Percentiles rank a stretch among this genome's conserved stretches.
phyloP scores from a whole-genome alignment of 1,140 invertebrate genomes.

The Drosophila simulans region DNA sequence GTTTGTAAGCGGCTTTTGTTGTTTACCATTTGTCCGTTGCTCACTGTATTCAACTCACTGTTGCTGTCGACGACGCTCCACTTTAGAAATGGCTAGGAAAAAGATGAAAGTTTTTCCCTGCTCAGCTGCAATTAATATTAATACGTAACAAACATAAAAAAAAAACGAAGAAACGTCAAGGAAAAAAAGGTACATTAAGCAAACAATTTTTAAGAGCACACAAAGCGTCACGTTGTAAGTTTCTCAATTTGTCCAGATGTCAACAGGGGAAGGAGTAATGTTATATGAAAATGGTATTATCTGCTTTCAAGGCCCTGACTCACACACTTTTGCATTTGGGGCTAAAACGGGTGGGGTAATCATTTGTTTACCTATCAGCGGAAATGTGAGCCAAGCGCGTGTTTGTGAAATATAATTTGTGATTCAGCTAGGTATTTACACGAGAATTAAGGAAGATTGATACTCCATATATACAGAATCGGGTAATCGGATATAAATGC shows the following conservation, averaged over 20 bases:
- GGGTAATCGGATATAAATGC: background rate
- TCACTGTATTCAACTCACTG: slow-evolving; percentile 18
- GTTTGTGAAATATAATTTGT: slow-evolving; percentile 30
- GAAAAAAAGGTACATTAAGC: slow-evolving; percentile 12
- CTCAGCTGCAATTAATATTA: slow-evolving; percentile 41
- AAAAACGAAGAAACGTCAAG: slow-evolving; percentile 2
- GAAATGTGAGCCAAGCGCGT: slow-evolving; percentile 30
- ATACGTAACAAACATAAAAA: slow-evolving; percentile 27
- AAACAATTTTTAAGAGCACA: slow-evolving; percentile 28
- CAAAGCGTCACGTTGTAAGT: background rate
- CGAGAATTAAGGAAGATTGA: slow-evolving; percentile 4
- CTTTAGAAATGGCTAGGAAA: slow-evolving; percentile 33
- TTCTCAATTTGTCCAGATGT: slow-evolving; percentile 32
- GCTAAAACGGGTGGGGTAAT: slow-evolving; percentile 10
- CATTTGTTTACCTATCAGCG: slow-evolving; percentile 27
- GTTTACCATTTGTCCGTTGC: slow-evolving; percentile 29
- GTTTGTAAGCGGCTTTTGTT: slow-evolving; percentile 67
- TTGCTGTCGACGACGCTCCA: slow-evolving; percentile 36
- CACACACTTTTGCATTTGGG: slow-evolving; percentile 2
- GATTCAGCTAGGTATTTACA: slow-evolving; percentile 21
- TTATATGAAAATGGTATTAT: slow-evolving; percentile 1
- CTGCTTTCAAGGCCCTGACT: slow-evolving; percentile 22
- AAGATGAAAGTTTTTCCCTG: slow-evolving; percentile 47
- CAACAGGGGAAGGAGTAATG: background rate
- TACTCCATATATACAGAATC: background rate